A percentile compares a stretch with the other conserved stretches of the same genome.
phyloP scores from a whole-genome alignment of 2,797 vertebrate species.

The Macropodus opercularis region DNA sequence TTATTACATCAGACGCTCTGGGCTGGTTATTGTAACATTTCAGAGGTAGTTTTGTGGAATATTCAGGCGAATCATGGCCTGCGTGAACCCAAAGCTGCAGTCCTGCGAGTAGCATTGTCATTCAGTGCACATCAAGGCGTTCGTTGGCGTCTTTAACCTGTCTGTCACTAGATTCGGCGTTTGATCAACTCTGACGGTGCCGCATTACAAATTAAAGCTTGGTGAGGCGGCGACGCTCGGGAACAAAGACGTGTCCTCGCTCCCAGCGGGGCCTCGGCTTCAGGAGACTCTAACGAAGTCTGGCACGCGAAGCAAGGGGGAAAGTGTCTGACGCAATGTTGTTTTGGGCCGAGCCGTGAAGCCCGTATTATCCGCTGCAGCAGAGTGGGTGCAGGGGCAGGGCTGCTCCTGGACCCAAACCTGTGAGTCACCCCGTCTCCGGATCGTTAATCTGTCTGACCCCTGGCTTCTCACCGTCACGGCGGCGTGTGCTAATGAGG shows the following conservation, averaged over 20 bases:
- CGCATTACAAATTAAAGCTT: constrained; percentile 48
- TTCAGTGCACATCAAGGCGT: not conserved
- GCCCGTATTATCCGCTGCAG: constrained; percentile 41
- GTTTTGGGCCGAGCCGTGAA: constrained; percentile 37
- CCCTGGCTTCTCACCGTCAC: constrained; percentile 48
- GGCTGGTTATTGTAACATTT: no score
- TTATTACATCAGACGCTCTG: no score
- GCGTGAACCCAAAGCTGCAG: no score
- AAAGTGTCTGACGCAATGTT: constrained; percentile 51
- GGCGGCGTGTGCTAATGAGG: constrained; percentile 66
- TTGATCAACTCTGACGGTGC: constrained; percentile 37
- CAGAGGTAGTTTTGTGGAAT: no score
- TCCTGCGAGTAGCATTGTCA: no score
- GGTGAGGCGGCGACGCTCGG: constrained; percentile 39
- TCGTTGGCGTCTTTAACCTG: constrained; percentile 4
- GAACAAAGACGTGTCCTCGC: constrained; percentile 42
- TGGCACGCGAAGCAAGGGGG: constrained; percentile 54
- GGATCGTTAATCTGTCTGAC: constrained; percentile 75
- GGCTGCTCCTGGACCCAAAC: constrained; percentile 61
- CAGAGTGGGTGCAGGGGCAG: constrained; percentile 53
- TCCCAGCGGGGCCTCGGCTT: constrained; percentile 36
- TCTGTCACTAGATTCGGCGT: constrained; percentile 13
- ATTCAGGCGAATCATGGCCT: no score
- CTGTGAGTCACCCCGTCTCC: constrained; percentile 70
- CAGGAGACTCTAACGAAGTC: constrained; percentile 37